Percentiles rank a stretch among this genome's conserved stretches.
phyloP scores from a whole-genome alignment of 2,113 vertebrate species.

The Agapornis roseicollis region DNA sequence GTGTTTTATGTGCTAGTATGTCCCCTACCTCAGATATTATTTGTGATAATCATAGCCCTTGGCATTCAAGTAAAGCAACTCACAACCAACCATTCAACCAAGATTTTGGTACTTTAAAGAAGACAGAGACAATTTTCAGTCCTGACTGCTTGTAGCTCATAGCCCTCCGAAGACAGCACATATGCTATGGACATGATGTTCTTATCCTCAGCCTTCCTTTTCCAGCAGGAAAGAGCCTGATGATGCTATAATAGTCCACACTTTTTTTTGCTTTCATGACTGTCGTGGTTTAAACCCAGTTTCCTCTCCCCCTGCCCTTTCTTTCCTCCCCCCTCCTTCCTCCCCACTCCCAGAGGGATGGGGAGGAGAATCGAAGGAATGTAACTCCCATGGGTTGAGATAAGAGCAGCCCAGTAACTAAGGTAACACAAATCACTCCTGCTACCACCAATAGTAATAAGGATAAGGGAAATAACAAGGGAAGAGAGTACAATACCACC shows the following conservation, averaged over 20 bases:
- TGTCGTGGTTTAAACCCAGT: too few relatives aligned
- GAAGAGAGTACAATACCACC: too few relatives aligned
- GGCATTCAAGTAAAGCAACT: neutral
- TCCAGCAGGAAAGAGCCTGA: neutral
- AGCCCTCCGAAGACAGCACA: neutral
- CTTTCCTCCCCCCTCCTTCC: too few relatives aligned
- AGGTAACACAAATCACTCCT: too few relatives aligned
- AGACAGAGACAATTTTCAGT: neutral
- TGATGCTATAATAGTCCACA: neutral
- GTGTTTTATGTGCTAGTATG: neutral
- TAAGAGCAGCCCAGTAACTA: too few relatives aligned
- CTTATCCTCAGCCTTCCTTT: neutral
- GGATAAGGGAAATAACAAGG: too few relatives aligned
- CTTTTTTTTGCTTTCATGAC: neutral
- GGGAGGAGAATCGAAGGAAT: too few relatives aligned
- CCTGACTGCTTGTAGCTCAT: neutral
- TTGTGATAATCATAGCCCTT: neutral
- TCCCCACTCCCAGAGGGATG: too few relatives aligned
- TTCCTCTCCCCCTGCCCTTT: too few relatives aligned
- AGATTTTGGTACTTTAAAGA: neutral
- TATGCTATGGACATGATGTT: neutral
- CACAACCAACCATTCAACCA: neutral
- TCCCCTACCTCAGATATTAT: neutral
- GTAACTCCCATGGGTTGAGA: too few relatives aligned
- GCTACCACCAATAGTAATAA: too few relatives aligned